A percentile compares a stretch with the other conserved stretches of the same genome.
These are phyloP conservation scores for Drosophila prosaltans DNA, from an alignment of 1,140 invertebrate genomes.

Conservation along the genomic window DNA sequence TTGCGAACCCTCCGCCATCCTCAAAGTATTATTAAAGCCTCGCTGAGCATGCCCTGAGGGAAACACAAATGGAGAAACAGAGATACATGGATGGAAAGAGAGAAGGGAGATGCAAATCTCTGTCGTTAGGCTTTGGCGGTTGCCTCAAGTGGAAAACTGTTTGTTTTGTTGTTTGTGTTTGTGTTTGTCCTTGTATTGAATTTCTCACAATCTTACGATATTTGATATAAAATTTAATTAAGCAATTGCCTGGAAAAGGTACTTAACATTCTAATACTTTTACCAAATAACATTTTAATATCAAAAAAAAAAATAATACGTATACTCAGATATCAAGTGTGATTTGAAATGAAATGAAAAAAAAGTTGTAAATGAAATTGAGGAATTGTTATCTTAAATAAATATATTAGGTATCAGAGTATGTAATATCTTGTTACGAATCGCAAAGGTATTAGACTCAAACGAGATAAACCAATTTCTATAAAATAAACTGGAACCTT, in stretches of 20 bases:
- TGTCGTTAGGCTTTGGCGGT: slow-evolving; percentile 13
- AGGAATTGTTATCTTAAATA: too few species aligned
- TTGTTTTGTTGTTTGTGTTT: slow-evolving; percentile 21
- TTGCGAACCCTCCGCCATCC: neutral
- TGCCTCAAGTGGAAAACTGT: slow-evolving; percentile 25
- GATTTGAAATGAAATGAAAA: too few species aligned
- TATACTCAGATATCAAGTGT: too few species aligned
- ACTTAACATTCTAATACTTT: slow-evolving; percentile 20
- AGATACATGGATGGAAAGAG: neutral
- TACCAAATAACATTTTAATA: slow-evolving; percentile 2
- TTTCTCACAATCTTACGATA: slow-evolving; percentile 68
- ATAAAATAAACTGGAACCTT: too few species aligned
- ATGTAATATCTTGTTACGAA: too few species aligned
- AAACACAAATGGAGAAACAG: neutral
- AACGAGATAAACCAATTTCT: too few species aligned
- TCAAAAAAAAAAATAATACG: neutral
- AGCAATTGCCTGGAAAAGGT: slow-evolving; percentile 65
- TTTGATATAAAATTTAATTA: slow-evolving; percentile 79
- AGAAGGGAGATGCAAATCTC: slow-evolving; percentile 42
- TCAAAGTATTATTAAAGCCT: slow-evolving; percentile 44
- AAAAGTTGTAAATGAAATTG: too few species aligned
- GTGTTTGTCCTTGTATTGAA: slow-evolving; percentile 61
- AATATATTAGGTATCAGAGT: too few species aligned
- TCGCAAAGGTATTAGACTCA: too few species aligned
- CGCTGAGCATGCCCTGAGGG: slow-evolving; percentile 28